Conservation (phyloP, 1,140 invertebrate genomes). For the Heliothis subflexa region DNA sequence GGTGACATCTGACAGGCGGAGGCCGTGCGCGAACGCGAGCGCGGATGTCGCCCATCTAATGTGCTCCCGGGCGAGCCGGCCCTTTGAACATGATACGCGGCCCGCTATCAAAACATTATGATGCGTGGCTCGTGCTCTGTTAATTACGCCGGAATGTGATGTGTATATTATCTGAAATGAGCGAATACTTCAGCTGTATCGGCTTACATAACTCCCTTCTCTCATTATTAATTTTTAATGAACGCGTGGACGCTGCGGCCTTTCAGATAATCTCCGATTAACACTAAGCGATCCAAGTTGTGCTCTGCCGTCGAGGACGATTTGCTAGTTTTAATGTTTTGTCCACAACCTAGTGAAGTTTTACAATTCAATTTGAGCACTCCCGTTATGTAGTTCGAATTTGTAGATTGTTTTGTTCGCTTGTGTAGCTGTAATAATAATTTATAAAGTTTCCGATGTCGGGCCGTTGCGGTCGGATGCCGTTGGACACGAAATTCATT, state of each 20-base stretch:
- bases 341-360: conserved; percentile 59
- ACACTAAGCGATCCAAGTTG: conserved; percentile 33
- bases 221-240: conserved; percentile 39
- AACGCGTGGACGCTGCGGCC: conserved; percentile 13
- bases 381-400: conserved; percentile 63
- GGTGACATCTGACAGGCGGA: conserved; percentile 61
- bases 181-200: conserved; percentile 42
- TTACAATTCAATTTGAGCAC: conserved; percentile 68
- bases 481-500: conserved; percentile 73
- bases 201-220: conserved; percentile 46
- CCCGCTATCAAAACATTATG: conserved; percentile 69
- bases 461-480: conserved; percentile 58
- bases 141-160: conserved; percentile 62
- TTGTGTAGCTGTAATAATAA: conserved; percentile 66
- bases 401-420: conserved; percentile 68
- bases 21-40: conserved; percentile 51
- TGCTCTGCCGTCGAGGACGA: conserved; percentile 38
- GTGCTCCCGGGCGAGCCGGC: conserved; percentile 46
- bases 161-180: conserved; percentile 51
- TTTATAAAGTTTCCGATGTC: conserved; percentile 72
- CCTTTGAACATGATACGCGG: conserved; percentile 55
- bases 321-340: conserved; percentile 55
- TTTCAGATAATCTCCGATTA: conserved; percentile 23
- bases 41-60: conserved; percentile 48
- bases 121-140: conserved; percentile 59